phyloP scores from a whole-genome alignment of 2,113 vertebrate genomes.

The Lagopus leucura region DNA sequence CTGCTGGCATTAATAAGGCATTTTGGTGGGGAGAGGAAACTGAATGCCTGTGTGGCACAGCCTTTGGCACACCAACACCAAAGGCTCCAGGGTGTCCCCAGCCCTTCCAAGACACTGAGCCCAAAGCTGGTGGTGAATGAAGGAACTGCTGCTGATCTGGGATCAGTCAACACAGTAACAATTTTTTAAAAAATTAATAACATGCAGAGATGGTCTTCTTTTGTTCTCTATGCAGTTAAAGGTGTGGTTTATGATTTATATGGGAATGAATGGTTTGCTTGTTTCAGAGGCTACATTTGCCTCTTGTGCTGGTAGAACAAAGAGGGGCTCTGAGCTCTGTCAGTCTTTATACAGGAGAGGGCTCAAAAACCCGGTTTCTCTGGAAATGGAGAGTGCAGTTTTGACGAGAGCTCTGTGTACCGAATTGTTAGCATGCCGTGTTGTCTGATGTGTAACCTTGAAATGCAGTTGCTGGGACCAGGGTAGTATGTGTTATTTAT shows the following conservation, averaged over 20 bases:
- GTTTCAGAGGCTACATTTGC: not conserved
- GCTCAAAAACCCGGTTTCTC: not conserved
- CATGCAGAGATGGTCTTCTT: not conserved
- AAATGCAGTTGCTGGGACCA: not conserved
- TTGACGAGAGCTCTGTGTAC: not conserved
- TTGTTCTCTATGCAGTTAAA: not conserved
- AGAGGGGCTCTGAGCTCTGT: not conserved
- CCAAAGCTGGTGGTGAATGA: not conserved
- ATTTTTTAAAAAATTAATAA: not conserved
- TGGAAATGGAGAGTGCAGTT: not conserved
- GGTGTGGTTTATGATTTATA: not conserved
- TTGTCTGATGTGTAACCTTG: not conserved
- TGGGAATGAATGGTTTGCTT: not conserved
- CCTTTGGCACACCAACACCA: not conserved
- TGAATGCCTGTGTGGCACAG: not conserved
- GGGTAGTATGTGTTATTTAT: not conserved
- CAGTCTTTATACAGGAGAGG: not conserved
- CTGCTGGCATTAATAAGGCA: accelerated
- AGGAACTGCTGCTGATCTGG: not conserved
- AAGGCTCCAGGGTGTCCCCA: not conserved
- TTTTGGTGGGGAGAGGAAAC: not conserved
- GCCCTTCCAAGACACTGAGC: accelerated
- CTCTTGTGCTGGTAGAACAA: not conserved
- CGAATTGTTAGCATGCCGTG: not conserved
- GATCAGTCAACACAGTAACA: not conserved